Base-by-base conservation (phyloP, 2,113 vertebrate genomes). In the Cromileptes altivelis region DNA sequence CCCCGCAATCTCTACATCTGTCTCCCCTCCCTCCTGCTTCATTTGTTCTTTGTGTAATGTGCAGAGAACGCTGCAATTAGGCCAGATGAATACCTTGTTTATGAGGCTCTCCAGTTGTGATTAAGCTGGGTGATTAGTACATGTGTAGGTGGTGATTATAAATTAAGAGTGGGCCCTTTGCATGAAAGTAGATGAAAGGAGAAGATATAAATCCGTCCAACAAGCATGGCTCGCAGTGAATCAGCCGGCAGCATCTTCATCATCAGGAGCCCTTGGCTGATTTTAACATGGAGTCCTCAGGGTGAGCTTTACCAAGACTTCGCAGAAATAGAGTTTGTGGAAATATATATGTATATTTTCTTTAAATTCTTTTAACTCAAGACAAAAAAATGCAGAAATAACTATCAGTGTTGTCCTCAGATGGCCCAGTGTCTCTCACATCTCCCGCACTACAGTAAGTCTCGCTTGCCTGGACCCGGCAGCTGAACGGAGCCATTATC, bases 101-200 rank as follows among this genome's bases (percentile, higher is more conserved):
- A 67, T 76, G 78, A 84, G 78, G 45, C 80, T 75, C 88, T 85
- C 64, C 71, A 45, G 72, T 73, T 71, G 80, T 89, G 93, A 93
- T 91, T 91, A 86, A 82, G 80, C 68, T 14, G 40, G 56, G 68
- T 90, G 89, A 94, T 92, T 91, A 92, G 84, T 84, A 77, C 79
- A 87, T 75, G 80, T 80, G 88, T 90, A 88, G 87, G 82, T 70
- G 85, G 88, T 83, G 67, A 85, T 91, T 92, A 88, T 81, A 67
- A 87, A 91, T 91, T 86, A 86, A 60, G 64, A 83, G 73, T 6
- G 4, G 67, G 60, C 57, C 63, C 40, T 84, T 80, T 82, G 71
- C 72, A 76, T 82, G 58, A 82, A 56, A 84, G 65, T 58, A 83
- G 76, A 87, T 80, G 25, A 58, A 71, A 64, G 64, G 25, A 72